phyloP scores from a whole-genome alignment of 2,113 vertebrate genomes.

The Lepus americanus region DNA sequence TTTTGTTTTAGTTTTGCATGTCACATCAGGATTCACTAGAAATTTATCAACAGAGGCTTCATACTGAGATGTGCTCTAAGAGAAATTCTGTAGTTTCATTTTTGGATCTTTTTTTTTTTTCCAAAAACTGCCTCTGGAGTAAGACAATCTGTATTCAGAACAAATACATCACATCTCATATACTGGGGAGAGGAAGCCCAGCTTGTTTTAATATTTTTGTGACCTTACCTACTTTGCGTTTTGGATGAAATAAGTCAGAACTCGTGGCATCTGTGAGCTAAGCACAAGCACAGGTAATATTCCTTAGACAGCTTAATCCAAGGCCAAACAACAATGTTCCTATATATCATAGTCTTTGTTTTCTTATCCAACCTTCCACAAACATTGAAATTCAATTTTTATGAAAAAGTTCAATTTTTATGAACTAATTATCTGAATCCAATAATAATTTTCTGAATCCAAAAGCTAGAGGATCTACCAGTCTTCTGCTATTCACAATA shows the following conservation, averaged over 20 bases:
- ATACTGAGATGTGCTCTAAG: background rate
- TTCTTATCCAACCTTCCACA: background rate
- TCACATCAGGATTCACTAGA: background rate
- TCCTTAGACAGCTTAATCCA: background rate
- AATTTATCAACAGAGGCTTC: background rate
- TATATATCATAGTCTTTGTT: background rate
- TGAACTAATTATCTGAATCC: background rate
- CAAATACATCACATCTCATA: background rate
- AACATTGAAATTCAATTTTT: constrained; percentile 9
- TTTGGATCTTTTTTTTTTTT: background rate
- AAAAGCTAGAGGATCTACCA: background rate
- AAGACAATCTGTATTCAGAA: background rate
- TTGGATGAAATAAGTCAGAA: background rate
- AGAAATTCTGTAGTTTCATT: background rate
- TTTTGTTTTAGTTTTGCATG: background rate
- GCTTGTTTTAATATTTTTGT: background rate
- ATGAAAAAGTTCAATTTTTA: too few species aligned
- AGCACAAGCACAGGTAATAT: background rate
- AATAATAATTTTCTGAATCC: background rate
- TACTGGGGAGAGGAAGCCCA: background rate
- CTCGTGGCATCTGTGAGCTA: background rate
- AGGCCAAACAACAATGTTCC: background rate
- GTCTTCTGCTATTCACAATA: background rate
- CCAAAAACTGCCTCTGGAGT: background rate
- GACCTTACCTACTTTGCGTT: background rate